Evolutionary conservation across 35 echinoderm and acorn worm genomes (phyloP).

Genomic region (Stichopus chloronotus): DNA sequence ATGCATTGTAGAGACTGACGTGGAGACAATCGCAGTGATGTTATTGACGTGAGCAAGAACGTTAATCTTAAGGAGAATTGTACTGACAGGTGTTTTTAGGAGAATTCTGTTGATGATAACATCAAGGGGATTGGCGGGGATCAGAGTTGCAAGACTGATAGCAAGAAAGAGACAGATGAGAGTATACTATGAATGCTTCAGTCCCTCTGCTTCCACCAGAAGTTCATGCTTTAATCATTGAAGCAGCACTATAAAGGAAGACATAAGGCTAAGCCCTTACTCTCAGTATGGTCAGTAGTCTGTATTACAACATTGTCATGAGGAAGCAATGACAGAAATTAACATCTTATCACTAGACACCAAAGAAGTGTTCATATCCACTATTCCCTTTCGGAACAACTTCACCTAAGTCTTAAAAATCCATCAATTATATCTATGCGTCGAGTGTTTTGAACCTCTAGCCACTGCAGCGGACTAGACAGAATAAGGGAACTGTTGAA

Average conservation of each 20-base stretch:
- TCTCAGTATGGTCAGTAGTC: conserved; percentile 19
- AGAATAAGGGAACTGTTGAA: conserved; percentile 13
- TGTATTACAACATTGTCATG: conserved; percentile 2
- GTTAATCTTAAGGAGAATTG: background rate
- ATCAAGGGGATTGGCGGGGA: background rate
- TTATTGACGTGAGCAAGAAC: no score
- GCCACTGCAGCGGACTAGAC: background rate
- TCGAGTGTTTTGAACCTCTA: background rate
- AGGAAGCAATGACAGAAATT: background rate
- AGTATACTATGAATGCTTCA: background rate
- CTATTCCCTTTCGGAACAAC: background rate
- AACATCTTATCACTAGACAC: conserved; percentile 31
- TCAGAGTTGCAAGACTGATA: background rate
- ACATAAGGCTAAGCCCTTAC: background rate
- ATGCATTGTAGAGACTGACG: no score
- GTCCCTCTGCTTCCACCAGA: conserved; percentile 16
- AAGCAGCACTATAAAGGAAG: background rate
- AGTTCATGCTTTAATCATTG: conserved; percentile 19
- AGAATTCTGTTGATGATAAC: background rate
- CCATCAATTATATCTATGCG: background rate
- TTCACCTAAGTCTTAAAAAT: background rate
- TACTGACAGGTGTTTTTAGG: background rate
- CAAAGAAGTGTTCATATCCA: conserved; percentile 23
- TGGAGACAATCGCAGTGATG: no score
- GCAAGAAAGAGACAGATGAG: background rate